Percentiles rank a stretch among this genome's conserved stretches.
phyloP scores from a whole-genome alignment of 2,797 vertebrate species.

The Adrianichthys oophorus region DNA sequence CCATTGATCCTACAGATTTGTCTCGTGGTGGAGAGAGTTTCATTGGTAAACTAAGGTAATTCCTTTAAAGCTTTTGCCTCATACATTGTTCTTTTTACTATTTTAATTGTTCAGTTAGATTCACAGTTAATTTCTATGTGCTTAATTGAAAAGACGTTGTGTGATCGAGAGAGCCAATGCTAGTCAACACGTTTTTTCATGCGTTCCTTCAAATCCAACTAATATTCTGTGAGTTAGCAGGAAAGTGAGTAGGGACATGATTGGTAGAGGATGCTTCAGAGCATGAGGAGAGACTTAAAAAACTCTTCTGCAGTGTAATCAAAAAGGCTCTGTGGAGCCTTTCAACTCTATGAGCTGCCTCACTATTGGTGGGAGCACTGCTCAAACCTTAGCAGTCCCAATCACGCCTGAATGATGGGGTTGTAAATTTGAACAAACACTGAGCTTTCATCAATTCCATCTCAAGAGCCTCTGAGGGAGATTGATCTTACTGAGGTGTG shows the following conservation, averaged over 20 bases:
- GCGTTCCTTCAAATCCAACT: too few species aligned
- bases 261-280: constrained; percentile 38
- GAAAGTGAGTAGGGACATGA: constrained; percentile 29
- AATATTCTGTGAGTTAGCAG: background rate
- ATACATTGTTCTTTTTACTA: too few species aligned
- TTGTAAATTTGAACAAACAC: constrained; percentile 55
- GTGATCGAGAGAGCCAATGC: too few species aligned
- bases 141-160: too few species aligned
- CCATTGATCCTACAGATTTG: constrained; percentile 96
- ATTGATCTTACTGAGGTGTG: background rate
- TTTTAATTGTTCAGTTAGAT: too few species aligned
- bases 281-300: constrained; percentile 45
- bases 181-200: too few species aligned
- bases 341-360: constrained; percentile 55
- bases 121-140: too few species aligned
- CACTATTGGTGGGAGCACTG: constrained; percentile 28
- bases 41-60: constrained; percentile 95
- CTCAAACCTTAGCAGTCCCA: constrained; percentile 52
- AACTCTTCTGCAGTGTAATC: constrained; percentile 58
- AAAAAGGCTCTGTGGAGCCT: constrained; percentile 54
- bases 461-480: constrained; percentile 29
- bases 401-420: constrained; percentile 47
- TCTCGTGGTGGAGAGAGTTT: constrained; percentile 98
- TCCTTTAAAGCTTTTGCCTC: background rate
- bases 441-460: constrained; percentile 53